A percentile compares a stretch with the other conserved stretches of the same genome.
These are phyloP conservation scores for Butastur rufipennis DNA, from an alignment of 2,113 vertebrate genomes.

Conservation along the genomic window DNA sequence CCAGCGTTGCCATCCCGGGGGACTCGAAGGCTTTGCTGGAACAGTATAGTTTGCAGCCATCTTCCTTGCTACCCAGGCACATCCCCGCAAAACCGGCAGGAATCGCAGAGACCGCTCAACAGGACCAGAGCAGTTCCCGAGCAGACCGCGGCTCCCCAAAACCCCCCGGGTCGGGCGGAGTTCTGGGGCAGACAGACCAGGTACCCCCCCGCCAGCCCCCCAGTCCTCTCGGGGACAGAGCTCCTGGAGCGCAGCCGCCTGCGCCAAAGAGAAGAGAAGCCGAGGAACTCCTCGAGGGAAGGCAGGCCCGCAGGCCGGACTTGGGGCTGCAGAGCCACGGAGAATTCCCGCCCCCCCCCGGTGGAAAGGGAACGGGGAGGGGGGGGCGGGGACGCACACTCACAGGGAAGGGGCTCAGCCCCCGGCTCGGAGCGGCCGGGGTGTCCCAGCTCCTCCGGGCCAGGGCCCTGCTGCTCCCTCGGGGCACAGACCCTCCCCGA, in stretches of 20 bases:
- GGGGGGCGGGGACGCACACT: no score
- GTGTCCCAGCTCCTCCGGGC: accelerated
- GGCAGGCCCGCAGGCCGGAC: not conserved
- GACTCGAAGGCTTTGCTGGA: not conserved
- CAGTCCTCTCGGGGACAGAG: not conserved
- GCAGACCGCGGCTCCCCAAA: not conserved
- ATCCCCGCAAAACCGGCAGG: not conserved
- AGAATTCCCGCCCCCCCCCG: not conserved
- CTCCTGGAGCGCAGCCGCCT: accelerated
- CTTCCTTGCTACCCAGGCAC: not conserved
- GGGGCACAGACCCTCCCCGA: no score
- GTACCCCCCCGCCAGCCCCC: not conserved
- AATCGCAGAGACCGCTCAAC: accelerated
- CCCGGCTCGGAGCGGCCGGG: not conserved
- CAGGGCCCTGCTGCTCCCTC: not conserved
- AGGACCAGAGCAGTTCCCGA: not conserved
- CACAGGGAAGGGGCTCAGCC: not conserved
- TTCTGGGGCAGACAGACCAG: accelerated
- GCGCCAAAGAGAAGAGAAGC: no score
- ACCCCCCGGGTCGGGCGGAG: accelerated
- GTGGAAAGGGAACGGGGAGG: not conserved
- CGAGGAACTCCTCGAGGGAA: no score
- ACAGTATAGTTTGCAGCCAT: not conserved
- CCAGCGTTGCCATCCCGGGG: not conserved
- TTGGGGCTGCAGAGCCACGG: not conserved